A percentile compares a stretch with the other conserved stretches of the same genome.
Evolutionary conservation across 2,888 invertebrate genomes (phyloP).

Genomic region (Cantharis rustica): DNA sequence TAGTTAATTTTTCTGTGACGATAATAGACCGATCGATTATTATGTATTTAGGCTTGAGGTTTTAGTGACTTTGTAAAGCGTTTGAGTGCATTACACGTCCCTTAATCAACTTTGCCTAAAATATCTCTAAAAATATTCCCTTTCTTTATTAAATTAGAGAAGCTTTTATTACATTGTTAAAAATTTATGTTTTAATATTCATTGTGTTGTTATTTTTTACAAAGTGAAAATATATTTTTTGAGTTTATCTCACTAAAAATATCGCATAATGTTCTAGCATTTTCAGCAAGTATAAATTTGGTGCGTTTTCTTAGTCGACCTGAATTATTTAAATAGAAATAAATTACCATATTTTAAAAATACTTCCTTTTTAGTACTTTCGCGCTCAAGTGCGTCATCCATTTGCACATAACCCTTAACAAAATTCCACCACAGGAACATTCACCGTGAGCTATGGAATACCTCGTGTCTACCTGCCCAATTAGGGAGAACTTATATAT

Average conservation of each 20-base stretch:
- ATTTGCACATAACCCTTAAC: slow-evolving; percentile 23
- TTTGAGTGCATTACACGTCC: neutral
- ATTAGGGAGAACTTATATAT: slow-evolving; percentile 45
- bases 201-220: neutral
- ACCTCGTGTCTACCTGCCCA: slow-evolving; percentile 42
- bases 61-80: neutral
- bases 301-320: neutral
- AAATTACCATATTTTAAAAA: slow-evolving; percentile 14
- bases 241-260: neutral
- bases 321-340: slow-evolving; percentile 4
- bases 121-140: neutral
- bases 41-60: neutral
- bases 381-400: slow-evolving; percentile 17
- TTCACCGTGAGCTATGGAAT: slow-evolving; percentile 21
- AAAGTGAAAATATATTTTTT: neutral
- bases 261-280: neutral
- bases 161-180: neutral
- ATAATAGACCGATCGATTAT: neutral
- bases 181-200: neutral
- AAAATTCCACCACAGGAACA: slow-evolving; percentile 21
- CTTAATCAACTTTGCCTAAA: neutral
- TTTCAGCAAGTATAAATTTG: neutral
- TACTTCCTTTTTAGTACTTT: slow-evolving; percentile 9
- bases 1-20: neutral
- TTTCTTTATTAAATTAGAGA: neutral